Conservation (phyloP, 2,113 vertebrate species). For the Saimiri boliviensis region DNA sequence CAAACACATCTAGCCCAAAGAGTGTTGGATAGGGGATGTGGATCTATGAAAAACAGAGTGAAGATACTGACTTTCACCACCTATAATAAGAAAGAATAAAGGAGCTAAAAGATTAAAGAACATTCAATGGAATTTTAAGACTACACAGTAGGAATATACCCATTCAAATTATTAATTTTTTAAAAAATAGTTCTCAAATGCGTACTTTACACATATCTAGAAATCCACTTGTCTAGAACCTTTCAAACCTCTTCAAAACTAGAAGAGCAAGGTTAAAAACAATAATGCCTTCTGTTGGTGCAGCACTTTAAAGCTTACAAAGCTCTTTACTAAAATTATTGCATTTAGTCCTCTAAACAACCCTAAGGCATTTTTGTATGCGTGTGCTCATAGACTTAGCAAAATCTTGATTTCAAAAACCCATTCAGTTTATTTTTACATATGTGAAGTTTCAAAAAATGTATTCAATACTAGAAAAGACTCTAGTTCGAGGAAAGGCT, state of each 20-base stretch:
- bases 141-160: neutral
- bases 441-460: neutral
- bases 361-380: neutral
- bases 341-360: neutral
- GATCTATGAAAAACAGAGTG: neutral
- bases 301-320: neutral
- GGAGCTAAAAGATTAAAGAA: neutral
- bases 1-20: neutral
- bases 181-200: neutral
- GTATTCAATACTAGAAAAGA: neutral
- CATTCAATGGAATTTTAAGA: neutral
- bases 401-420: slow-evolving; percentile 3
- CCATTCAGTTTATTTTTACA: slow-evolving; percentile 11
- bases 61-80: neutral
- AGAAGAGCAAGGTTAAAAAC: neutral
- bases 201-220: neutral
- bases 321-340: neutral
- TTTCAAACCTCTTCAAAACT: neutral
- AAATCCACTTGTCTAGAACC: neutral
- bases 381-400: neutral
- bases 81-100: too few relatives aligned
- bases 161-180: neutral
- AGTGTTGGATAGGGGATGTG: neutral
- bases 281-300: neutral
- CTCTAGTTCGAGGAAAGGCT: neutral